Evolutionary conservation across 1,140 invertebrate species (phyloP), one percentile per base, ranked within the genome.

Genomic region (Lutraria rhynchaena): DNA sequence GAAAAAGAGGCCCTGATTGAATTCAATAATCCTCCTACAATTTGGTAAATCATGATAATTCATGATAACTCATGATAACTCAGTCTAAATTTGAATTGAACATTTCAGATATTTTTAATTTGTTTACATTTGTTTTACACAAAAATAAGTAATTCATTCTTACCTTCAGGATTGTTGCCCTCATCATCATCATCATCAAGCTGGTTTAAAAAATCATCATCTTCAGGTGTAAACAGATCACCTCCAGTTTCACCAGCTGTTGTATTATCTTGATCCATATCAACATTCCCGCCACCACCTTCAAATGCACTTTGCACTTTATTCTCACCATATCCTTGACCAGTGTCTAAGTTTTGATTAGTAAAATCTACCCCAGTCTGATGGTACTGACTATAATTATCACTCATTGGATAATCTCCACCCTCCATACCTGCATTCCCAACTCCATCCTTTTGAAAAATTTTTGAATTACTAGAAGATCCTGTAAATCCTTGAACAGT

Each of bases 221-320:
- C 75, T 69, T 37, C 76, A 84, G 78, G 9, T 82, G 82, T 58
- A 60, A 33, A 33, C 86, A 81, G 55, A 84, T 78, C 35, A 71
- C 73, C 51, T 84, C 73, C 44, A 41, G 37, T 41, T 15, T 41
- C 37, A 15, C 37, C 37, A 7, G 5, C 37, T 41, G 37, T 41
- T 53, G 29, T 5, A 55, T 78, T 17, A 69, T 71, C 27, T 46
- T 69, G 37, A 37, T n/a, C 31, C 15, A 15, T n/a, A 53, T 67
- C 53, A 70, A 41, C 4, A 22, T 55, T 41, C 5, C 37, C 17
- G n/a, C 19, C 5, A 41, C 15, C 5, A 7, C 15, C 5, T 5
- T 15, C 37, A 41, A 41, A 41, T 41, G 37, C 37, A 41, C 37
- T 41, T 9, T 57, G n/a, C 11, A 27, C 27, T 22, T 22, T 22